Evolutionary conservation across 2,797 vertebrate species (phyloP), one percentile per base, ranked within the genome.

Genomic region (Anguilla obscura): DNA sequence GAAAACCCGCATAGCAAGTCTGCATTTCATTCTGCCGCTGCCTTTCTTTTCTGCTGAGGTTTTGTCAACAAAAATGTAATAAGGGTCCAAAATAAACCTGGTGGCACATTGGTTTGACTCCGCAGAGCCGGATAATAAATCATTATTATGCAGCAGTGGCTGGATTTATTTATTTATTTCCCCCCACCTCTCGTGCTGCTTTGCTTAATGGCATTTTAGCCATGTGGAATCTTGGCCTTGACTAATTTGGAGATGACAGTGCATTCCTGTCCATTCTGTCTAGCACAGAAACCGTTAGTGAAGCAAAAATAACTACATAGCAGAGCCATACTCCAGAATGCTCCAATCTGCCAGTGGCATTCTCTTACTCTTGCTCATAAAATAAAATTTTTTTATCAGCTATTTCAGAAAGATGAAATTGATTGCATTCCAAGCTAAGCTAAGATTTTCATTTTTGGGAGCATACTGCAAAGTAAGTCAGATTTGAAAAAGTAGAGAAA

Each of bases 11-110:
- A 79, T 27, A 63, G n/a, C n/a, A 80, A 87, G 86, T 56, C 86
- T 30, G 27, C 74, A 27, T 87, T 82, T 63, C 40, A 87, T 83
- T 85, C 18, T 33, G 69, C 30, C 5, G 52, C 30, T 6, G 45
- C 33, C 71, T 54, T n/a, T 30, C 36, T 60, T 86, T 80, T 80
- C 56, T 86, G 85, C 86, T 6, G 63, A 80, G 30, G 86, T 85
- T 86, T 48, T 76, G 76, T 66, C 58, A 89, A 74, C 86, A 56
- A 84, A 76, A 86, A 89, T 60, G 80, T 48, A 84, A 84, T 84
- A 84, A 84, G 79, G 86, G 79, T 84, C 56, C 45, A 50, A 66
- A 21, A 60, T 83, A 50, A 54, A 36, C 45, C 80, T 45, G 50
- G 9, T 24, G 76, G 54, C 74, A 74, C 33, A 60, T 83, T 45